Evolutionary conservation across 1,140 invertebrate species (phyloP), one percentile per base, ranked within the genome.

Genomic region (Tyrophagus putrescentiae): DNA sequence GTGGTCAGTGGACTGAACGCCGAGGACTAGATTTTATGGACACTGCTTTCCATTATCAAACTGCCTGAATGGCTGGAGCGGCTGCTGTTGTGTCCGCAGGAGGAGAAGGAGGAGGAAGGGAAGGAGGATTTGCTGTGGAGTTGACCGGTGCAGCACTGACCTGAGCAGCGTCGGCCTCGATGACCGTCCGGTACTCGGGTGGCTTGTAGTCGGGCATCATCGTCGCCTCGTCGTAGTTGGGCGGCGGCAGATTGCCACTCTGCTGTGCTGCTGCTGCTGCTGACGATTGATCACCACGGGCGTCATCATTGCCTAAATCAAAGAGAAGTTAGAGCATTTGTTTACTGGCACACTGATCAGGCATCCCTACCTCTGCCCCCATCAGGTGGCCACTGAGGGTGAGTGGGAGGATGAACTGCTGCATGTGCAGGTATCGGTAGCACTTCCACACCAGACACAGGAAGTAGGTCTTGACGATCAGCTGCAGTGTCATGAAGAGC

Each of bases 381-480:
- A 52, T 16, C 39, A 23, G 25, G 27, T 27, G 3, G 32, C 52
- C 21, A 60, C 23, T 16, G 6, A 63, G 16, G n/a, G 61, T 4
- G 9, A 62, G 28, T 9, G 61, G 61, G 18, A 60, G 36, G 16
- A 62, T 44, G 6, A 64, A 42, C 50, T 64, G 59, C 45, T 61
- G 60, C 52, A 64, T 57, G 25, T 54, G 50, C 28, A 64, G 50
- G 50, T 64, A 64, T 11, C 62, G 58, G 57, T 64, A 64, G 33
- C 62, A 64, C 31, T 64, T 64, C 62, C 62, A 64, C 6, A 64
- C 50, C 9, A 64, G 52, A 48, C 62, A 64, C 9, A 64, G 36
- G 33, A 64, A 64, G 21, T 62, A 64, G 6, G 32, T 61, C 32
- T 64, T 62, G 34, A 62, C 42, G 5, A 64, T 27, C 11, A 64